Base-by-base conservation (phyloP, 2,888 invertebrate species). In the Eucriotettix oculatus region DNA sequence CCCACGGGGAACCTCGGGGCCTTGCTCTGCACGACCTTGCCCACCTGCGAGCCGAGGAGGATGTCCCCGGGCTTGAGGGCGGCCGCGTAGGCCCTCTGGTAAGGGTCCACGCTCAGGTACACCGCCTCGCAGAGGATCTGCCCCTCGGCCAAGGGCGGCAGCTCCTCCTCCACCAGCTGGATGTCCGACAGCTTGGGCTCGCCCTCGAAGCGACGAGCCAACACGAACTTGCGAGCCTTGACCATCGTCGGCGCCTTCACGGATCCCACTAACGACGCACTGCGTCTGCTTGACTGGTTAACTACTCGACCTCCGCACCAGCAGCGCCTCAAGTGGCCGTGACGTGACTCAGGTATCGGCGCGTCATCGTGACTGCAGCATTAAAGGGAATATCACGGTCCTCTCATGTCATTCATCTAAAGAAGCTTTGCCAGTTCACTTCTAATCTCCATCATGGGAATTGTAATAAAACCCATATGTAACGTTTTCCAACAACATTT, bases 1-100 rank as follows among this genome's bases (percentile, higher is more conserved):
- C 85, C 87, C 16, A 81, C 80, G 0, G 84, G 83, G 70, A 75
- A 87, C 10, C 80, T 74, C 12, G 76, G 67, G 71, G 85, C 79
- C 64, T 81, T 83, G 65, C 85, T 86, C 58, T 81, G 80, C 58
- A 83, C 40, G 14, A 55, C 41, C 41, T 42, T 40, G 14, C 14
- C 55, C 11, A 55, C 55, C 9, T 48, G 48, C n/a, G 48, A 48
- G 12, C 48, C 48, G n/a, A 48, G 12, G 14, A 48, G 12, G n/a
- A 48, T n/a, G 12, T 48, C 48, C n/a, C 48, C 48, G 48, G 9
- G 12, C 48, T 48, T 48, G n/a, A 14, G 48, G 14, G 14, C n/a
- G 2, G 12, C 2, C 48, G n/a, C 48, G n/a, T 48, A 48, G 48
- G 48, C 48, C 14, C 48, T 12, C 48, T 48, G 48, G 12, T 54